Evolutionary conservation across 2,113 vertebrate genomes (phyloP), one percentile per base, ranked within the genome.

Genomic region (Esox niger): DNA sequence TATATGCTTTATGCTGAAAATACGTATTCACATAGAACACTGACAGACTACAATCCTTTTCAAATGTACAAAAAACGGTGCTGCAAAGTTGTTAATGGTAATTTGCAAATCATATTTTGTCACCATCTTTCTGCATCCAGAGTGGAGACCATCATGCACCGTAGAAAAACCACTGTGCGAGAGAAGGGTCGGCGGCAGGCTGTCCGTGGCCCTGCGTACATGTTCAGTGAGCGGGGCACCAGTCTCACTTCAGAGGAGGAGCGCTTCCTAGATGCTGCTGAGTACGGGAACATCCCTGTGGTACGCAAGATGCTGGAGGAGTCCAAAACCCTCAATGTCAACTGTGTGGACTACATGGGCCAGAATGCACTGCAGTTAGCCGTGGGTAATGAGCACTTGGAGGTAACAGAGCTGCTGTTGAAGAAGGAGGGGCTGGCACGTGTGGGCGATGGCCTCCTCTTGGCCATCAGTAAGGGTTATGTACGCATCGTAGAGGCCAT

Each of bases 341-440:
- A 98, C 85, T 98, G 94, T n/a, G 94, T 98, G 74, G 94, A 98
- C 87, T 97, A 95, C 77, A 96, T 95, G 95, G 96, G 94, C 55
- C 96, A 97, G 77, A 98, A 96, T 0, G 95, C 96, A 1, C 69
- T 98, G 77, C 96, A 98, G 84, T 76, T 98, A 69, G 95, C 95
- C 0, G 96, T 98, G 15, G 94, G 94, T 23, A 98, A 94, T 0
- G 95, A 98, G 72, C 95, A 97, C 70, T 82, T 98, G 65, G 95
- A 98, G 61, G 94, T 98, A 62, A 94, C 93, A 0, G 94, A 96
- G 84, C 91, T 97, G 43, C 91, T 98, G 0, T 82, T 95, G 55
- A 94, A 93, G 84, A 93, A 87, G 69, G 93, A 94, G 67, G 92
- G 93, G 75, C 88, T 95, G 91, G 92, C 94, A 26, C 91, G 94